Evolutionary conservation across 2,797 vertebrate genomes (phyloP), one percentile per base, ranked within the genome.

Genomic region (Sylvilagus floridanus): DNA sequence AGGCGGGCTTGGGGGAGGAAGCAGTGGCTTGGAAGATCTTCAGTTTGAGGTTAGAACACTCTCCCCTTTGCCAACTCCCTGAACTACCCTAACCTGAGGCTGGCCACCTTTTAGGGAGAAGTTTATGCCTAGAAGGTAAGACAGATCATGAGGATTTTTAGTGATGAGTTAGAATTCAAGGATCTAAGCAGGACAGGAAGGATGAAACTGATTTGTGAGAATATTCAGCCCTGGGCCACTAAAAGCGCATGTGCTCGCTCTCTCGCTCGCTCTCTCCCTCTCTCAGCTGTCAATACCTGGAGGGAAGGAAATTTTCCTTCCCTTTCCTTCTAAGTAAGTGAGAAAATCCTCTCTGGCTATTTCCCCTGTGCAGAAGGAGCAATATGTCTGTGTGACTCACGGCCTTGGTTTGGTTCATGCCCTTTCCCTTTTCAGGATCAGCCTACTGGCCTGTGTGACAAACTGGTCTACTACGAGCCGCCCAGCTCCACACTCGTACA

Each of bases 321-420:
- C 19, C 65, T 93, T 60, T 69, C 63, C 57, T 84, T 84, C 35
- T 26, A 60, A 35, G 30, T 17, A 93, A 92, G 26, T 68, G 32
- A 95, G 47, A 68, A 90, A 90, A 84, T 65, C 8, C 30, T 88
- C 93, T 26, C 68, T 84, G 47, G 22, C 26, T 95, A 7, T 83
- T 47, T 90, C 71, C 66, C 76, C 72, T 30, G 68, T 37, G 30
- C 84, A 84, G 86, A 42, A 84, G 50, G 52, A 65, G 5, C 63
- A 37, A 50, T 17, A 13, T 14, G 60, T 12, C 35, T 28, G 32
- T 65, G 4, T 71, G n/a, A 71, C 22, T 81, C 35, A 32, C 0
- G 69, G 42, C 77, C 76, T 86, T 50, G 57, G 88, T 35, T 8
- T 62, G 47, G 60, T 19, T 8, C 10, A 66, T 11, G 2, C 68